A percentile compares a stretch with the other conserved stretches of the same genome.
phyloP scores from a whole-genome alignment of 2,888 invertebrate genomes.

The Dugesia japonica region DNA sequence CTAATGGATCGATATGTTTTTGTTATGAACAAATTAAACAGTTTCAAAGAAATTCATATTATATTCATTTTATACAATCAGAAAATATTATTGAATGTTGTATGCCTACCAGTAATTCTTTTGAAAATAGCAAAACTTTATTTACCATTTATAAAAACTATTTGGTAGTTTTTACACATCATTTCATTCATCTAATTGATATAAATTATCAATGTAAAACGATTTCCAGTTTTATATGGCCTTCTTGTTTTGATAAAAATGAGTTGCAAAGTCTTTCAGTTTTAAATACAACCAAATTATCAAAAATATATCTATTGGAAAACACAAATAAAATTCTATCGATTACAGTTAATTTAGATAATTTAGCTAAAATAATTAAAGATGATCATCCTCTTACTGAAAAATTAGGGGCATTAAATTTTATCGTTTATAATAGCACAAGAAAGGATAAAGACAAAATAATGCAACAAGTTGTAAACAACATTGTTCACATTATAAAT shows the following conservation, averaged over 20 bases:
- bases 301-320: background rate
- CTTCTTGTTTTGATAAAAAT: background rate
- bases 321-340: background rate
- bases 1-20: conserved; percentile 1
- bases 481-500: background rate
- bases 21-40: background rate
- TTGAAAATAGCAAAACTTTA: background rate
- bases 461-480: background rate
- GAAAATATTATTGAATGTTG: background rate
- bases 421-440: background rate
- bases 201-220: background rate
- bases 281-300: background rate
- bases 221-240: background rate
- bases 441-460: background rate
- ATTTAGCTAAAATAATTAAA: background rate
- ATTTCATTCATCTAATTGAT: background rate
- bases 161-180: background rate
- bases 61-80: background rate
- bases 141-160: background rate
- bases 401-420: background rate
- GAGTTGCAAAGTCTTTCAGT: background rate
- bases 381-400: background rate
- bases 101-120: background rate
- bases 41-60: background rate
- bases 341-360: background rate